Evolutionary conservation across 2,113 vertebrate genomes (phyloP).

Genomic region (Cyprinodon brontotheroides): DNA sequence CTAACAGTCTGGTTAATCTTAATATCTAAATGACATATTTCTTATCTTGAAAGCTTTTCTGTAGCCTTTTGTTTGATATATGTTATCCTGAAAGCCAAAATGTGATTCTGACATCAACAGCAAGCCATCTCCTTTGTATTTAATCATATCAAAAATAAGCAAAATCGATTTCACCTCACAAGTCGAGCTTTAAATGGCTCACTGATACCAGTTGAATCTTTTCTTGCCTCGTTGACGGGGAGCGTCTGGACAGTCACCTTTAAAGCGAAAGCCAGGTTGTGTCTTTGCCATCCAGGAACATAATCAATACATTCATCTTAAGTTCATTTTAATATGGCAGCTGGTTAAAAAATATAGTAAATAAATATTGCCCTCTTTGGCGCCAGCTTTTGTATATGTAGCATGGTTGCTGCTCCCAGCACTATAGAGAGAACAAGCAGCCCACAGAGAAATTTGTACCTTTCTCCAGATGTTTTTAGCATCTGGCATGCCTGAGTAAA

Average conservation of each 20-base stretch:
- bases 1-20: constrained; percentile 42
- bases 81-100: constrained; percentile 23
- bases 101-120: constrained; percentile 50
- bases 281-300: constrained; percentile 56
- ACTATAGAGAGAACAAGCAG: constrained; percentile 17
- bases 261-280: constrained; percentile 57
- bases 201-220: constrained; percentile 57
- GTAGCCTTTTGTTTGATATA: constrained; percentile 16
- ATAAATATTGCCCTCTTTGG: constrained; percentile 8
- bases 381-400: constrained; percentile 62
- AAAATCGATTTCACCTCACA: constrained; percentile 50
- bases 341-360: constrained; percentile 36
- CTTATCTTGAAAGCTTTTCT: constrained; percentile 56
- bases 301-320: constrained; percentile 76
- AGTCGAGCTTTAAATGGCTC: constrained; percentile 56
- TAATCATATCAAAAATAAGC: constrained; percentile 59
- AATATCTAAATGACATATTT: constrained; percentile 56
- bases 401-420: constrained; percentile 20
- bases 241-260: constrained; percentile 66
- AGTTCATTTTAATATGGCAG: constrained; percentile 72
- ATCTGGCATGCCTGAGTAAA: neutral
- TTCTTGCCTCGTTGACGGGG: constrained; percentile 16
- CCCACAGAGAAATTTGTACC: constrained; percentile 8
- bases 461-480: neutral
- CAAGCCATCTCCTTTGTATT: constrained; percentile 31